These are phyloP conservation scores for Ichneumoninae sp. DNA, from an alignment of 2,888 invertebrate species.

Conservation along the genomic window DNA sequence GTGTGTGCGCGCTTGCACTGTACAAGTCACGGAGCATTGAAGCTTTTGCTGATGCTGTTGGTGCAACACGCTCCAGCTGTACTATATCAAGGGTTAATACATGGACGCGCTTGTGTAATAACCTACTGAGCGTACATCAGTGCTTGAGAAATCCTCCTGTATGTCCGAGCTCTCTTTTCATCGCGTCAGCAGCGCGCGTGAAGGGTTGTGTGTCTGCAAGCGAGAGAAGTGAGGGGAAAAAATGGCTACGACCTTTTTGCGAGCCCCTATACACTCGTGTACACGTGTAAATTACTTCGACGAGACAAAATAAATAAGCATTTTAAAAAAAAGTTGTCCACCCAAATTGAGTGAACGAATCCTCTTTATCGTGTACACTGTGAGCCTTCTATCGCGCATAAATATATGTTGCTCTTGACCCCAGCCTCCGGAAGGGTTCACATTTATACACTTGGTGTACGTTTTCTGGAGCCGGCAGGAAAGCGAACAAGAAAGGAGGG, in stretches of 20 bases:
- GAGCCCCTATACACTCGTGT: slow-evolving; percentile 3
- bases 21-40: slow-evolving; percentile 32
- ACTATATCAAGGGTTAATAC: slow-evolving; percentile 59
- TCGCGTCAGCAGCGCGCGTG: slow-evolving; percentile 47
- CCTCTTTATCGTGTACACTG: no score
- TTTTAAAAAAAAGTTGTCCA: background rate
- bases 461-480: background rate
- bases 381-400: background rate
- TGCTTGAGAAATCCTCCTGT: slow-evolving; percentile 12
- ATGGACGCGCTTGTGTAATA: slow-evolving; percentile 47
- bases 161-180: slow-evolving; percentile 43
- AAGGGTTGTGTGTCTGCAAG: slow-evolving; percentile 36
- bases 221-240: slow-evolving; percentile 33
- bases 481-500: slow-evolving; percentile 29
- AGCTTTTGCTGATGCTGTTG: slow-evolving; percentile 59
- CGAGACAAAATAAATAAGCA: background rate
- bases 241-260: slow-evolving; percentile 39
- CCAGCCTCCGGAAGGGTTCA: background rate
- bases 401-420: background rate
- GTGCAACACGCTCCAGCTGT: slow-evolving; percentile 48
- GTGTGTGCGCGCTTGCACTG: background rate
- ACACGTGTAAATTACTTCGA: slow-evolving; percentile 35
- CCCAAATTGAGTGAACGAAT: background rate
- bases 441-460: background rate
- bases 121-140: slow-evolving; percentile 45